Base-by-base conservation (phyloP, 2,113 vertebrate genomes). In the Podocnemis expansa region DNA sequence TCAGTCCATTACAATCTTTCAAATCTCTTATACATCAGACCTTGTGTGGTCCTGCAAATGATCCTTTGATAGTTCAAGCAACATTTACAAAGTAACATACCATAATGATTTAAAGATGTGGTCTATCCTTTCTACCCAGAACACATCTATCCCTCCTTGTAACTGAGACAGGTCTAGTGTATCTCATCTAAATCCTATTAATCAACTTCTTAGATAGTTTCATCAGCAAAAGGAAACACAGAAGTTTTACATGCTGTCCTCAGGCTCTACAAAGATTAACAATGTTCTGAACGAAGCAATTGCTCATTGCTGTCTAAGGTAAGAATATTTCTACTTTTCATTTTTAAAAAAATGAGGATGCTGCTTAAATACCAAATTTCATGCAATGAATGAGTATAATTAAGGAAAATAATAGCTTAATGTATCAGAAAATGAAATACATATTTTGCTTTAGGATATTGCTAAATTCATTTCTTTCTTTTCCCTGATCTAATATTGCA, bases 41-140 rank as follows among this genome's bases (percentile, higher is more conserved):
- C 21, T 87, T 88, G 9, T 90, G 56, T 91, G 85, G 78, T 91
- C 49, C 38, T 95, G 27, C 58, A 94, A 80, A 91, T 54, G 52
- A 89, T 38, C 14, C 84, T 96, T 85, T 79, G 58, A 56, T 70
- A 82, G n/a, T 47, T 82, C 34, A 90, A 88, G 8, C 29, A 84
- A 80, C 8, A 91, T 81, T 93, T 85, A 38, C 11, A 54, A 91
- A 93, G 63, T 85, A 80, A 88, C 91, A 85, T 21, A 84, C 38
- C 7, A 31, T 73, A 86, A 96, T 87, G 11, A 81, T 47, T 93
- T 93, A 89, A 96, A 93, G 51, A 67, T 86, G 45, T 31, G 13
- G 14, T 21, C 51, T 95, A 22, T 70, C 54, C 29, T 58, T 91
- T 89, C 75, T 31, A 16, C 45, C 16, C 85, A 82, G 41, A 79